phyloP scores from a whole-genome alignment of 1,140 invertebrate species.

The Diorhabda carinulata region DNA sequence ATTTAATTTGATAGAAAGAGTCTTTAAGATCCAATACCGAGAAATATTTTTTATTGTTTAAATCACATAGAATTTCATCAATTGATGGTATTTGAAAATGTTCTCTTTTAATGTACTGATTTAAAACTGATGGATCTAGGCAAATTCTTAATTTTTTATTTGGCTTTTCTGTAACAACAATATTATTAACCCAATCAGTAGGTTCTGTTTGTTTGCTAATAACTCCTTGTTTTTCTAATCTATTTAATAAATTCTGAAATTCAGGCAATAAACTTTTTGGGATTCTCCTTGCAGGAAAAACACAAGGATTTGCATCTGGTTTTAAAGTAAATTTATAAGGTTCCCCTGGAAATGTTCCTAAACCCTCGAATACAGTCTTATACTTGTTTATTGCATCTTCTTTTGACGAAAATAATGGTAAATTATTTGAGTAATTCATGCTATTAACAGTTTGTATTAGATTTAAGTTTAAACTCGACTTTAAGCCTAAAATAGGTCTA shows the following conservation, averaged over 20 bases:
- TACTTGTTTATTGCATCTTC: background rate
- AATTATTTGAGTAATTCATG: background rate
- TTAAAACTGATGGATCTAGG: conserved; percentile 20
- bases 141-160: conserved; percentile 19
- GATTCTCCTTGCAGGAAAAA: background rate
- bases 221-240: background rate
- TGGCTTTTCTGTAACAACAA: conserved; percentile 22
- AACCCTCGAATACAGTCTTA: background rate
- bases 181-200: background rate
- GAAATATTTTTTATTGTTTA: conserved; percentile 46
- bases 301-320: background rate
- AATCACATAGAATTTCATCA: conserved; percentile 44
- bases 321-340: background rate
- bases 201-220: background rate
- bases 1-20: conserved; percentile 44
- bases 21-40: conserved; percentile 48
- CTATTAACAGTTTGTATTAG: background rate
- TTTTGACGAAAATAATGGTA: too few species aligned
- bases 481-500: background rate
- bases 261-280: background rate
- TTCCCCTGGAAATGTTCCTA: background rate
- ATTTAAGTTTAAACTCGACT: background rate
- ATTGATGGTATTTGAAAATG: conserved; percentile 26
- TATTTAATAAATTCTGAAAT: background rate
- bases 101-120: conserved; percentile 19